Percentiles rank a stretch among this genome's conserved stretches.
Conservation (phyloP, 2,888 invertebrate species). For the Chymomyza fuscimana region DNA sequence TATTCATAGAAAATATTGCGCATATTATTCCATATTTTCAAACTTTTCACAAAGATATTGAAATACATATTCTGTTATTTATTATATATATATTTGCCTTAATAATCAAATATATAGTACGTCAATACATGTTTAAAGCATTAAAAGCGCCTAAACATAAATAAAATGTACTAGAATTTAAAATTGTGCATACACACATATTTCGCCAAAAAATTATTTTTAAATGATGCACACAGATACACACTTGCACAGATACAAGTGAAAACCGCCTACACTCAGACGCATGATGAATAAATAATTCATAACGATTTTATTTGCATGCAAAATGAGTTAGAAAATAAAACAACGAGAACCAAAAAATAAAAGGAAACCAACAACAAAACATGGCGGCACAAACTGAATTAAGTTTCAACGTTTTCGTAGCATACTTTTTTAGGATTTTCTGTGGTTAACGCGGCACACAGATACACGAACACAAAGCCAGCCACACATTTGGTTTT, state of each 20-base stretch:
- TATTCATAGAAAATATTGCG: too few relatives aligned
- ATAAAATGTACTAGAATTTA: constrained; percentile 53
- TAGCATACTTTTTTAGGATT: constrained; percentile 30
- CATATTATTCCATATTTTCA: too few relatives aligned
- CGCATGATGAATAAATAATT: constrained; percentile 66
- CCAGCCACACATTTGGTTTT: constrained; percentile 62
- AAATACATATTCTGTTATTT: constrained; percentile 5
- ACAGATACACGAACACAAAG: constrained; percentile 8
- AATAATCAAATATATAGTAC: constrained; percentile 16
- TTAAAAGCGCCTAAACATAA: constrained; percentile 58
- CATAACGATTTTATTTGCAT: constrained; percentile 73
- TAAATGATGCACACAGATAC: constrained; percentile 39
- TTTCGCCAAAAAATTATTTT: constrained; percentile 39
- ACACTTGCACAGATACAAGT: constrained; percentile 26
- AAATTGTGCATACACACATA: constrained; percentile 49
- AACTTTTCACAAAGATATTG: background rate
- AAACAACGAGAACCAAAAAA: constrained; percentile 31
- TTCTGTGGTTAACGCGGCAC: constrained; percentile 7
- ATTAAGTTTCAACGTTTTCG: constrained; percentile 57
- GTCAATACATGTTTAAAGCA: background rate
- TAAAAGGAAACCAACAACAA: too few relatives aligned
- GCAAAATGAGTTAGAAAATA: constrained; percentile 62
- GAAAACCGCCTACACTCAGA: constrained; percentile 28
- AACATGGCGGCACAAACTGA: constrained; percentile 49
- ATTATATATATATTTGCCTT: background rate